Conservation (phyloP, 2,888 invertebrate genomes). For the Hydraecia micacea region DNA sequence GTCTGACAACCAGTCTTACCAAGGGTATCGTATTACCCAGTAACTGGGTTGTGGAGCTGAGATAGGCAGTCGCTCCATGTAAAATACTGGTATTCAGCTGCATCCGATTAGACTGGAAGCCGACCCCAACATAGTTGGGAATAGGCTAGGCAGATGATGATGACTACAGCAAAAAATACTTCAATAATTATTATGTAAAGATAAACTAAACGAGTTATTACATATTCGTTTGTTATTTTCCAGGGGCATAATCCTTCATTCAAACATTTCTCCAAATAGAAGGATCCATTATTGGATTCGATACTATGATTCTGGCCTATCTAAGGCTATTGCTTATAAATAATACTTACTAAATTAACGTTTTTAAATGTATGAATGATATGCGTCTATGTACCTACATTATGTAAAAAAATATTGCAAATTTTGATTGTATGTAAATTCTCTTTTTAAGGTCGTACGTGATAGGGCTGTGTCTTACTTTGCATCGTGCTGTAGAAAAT, state of each 20-base stretch:
- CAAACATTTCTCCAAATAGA: not conserved
- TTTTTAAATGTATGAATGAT: conserved; percentile 11
- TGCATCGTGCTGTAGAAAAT: not conserved
- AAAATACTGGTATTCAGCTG: no score
- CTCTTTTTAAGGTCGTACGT: not conserved
- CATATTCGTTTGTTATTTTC: not conserved
- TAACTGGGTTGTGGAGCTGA: no score
- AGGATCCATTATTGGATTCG: not conserved
- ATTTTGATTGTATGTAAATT: conserved; percentile 61
- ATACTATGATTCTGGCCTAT: not conserved
- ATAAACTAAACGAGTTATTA: not conserved
- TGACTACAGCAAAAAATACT: not conserved
- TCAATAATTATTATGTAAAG: not conserved
- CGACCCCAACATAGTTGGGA: no score
- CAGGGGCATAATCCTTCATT: not conserved
- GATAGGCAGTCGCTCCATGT: no score
- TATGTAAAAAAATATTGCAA: conserved; percentile 48
- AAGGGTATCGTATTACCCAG: no score
- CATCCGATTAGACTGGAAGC: no score
- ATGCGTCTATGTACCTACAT: conserved; percentile 5
- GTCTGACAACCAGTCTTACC: no score
- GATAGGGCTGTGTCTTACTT: not conserved
- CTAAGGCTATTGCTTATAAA: conserved; percentile 4
- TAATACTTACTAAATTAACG: conserved; percentile 1
- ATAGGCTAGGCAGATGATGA: no score